Percentiles rank a stretch among this genome's conserved stretches.
phyloP scores from a whole-genome alignment of 1,140 invertebrate genomes.

The Oncopeltus fasciatus region DNA sequence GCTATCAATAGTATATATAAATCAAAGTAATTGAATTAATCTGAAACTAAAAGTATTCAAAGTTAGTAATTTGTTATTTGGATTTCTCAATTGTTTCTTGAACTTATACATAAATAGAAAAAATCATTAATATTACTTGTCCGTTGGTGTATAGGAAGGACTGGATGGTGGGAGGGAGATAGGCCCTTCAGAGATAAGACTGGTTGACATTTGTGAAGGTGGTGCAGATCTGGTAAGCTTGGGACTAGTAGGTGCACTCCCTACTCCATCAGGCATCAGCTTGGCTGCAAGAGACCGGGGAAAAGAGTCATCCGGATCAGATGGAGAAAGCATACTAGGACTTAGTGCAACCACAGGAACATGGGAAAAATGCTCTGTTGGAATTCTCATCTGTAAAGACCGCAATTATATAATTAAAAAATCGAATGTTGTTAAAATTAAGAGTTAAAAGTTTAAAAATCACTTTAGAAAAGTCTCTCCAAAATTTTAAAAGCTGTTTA shows the following conservation, averaged over 20 bases:
- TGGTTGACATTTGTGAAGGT: conserved; percentile 36
- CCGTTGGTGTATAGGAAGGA: conserved; percentile 28
- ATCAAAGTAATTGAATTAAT: no score
- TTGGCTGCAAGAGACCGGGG: conserved; percentile 44
- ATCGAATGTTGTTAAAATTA: no score
- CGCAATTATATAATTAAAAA: no score
- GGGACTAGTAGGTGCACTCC: conserved; percentile 50
- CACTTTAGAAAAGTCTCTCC: no score
- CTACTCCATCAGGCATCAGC: conserved; percentile 41
- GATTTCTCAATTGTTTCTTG: no score
- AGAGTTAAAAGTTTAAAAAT: no score
- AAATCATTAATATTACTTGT: no score
- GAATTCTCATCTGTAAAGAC: conserved; percentile 80
- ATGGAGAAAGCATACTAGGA: conserved; percentile 59
- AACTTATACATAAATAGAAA: no score
- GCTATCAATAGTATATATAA: no score
- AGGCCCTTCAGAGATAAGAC: conserved; percentile 32
- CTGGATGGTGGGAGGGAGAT: conserved; percentile 35
- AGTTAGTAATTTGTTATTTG: no score
- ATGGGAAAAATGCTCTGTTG: conserved; percentile 87
- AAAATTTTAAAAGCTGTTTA: no score
- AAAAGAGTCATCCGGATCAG: conserved; percentile 43
- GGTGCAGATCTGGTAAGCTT: conserved; percentile 36
- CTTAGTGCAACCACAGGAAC: conserved; percentile 83
- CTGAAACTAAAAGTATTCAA: no score